A percentile compares a stretch with the other conserved stretches of the same genome.
These are phyloP conservation scores for Callionymus lyra DNA, from an alignment of 2,113 vertebrate genomes.

Conservation along the genomic window DNA sequence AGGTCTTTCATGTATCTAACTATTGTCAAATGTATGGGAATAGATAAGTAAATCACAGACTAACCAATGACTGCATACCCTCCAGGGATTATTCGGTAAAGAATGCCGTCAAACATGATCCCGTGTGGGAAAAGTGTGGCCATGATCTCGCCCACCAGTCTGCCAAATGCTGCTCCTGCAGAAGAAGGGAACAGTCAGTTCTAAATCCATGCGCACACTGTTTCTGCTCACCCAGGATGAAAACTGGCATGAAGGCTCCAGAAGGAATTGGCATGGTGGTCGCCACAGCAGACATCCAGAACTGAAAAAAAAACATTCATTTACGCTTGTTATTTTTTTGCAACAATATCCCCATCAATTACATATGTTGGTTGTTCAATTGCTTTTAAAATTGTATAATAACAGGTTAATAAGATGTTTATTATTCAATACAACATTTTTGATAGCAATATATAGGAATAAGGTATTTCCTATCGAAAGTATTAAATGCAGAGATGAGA, in stretches of 20 bases:
- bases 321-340: no score
- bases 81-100: conserved; percentile 91
- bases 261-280: conserved; percentile 93
- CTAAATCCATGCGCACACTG: not conserved
- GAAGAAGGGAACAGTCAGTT: not conserved
- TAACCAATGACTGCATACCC: conserved; percentile 95
- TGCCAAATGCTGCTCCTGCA: conserved; percentile 83
- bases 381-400: no score
- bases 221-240: conserved; percentile 77
- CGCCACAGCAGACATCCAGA: conserved; percentile 90
- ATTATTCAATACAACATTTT: no score
- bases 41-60: conserved; percentile 25
- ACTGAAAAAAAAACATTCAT: conserved; percentile 60
- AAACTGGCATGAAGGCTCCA: conserved; percentile 95
- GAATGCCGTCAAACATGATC: conserved; percentile 85
- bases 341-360: no score
- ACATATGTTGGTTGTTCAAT: no score
- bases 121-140: conserved; percentile 84
- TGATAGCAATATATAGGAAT: no score
- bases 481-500: no score
- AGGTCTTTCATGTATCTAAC: no score
- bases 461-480: no score
- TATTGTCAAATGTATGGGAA: not conserved
- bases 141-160: conserved; percentile 88
- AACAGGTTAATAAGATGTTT: no score